Evolutionary conservation across 2,113 vertebrate species (phyloP).

Genomic region (Pagrus major): DNA sequence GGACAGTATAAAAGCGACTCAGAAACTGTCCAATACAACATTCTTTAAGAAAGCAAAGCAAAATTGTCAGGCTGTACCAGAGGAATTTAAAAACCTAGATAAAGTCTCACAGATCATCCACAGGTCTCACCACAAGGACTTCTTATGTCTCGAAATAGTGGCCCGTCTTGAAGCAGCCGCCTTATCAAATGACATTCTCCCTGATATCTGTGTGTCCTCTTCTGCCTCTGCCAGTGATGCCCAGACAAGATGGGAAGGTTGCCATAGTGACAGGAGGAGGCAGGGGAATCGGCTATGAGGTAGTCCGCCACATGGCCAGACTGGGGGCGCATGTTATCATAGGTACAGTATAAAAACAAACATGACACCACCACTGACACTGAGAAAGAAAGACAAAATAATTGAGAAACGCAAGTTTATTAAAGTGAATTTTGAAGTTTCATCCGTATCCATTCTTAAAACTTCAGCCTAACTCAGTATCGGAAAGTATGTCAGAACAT

Average conservation of each 20-base stretch:
- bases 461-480: no score
- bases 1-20: not conserved
- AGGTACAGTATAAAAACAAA: slow-evolving; percentile 85
- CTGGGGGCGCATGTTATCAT: slow-evolving; percentile 91
- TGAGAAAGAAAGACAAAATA: not conserved
- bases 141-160: slow-evolving; percentile 25
- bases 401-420: not conserved
- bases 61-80: no score
- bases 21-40: no score
- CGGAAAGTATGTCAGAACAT: not conserved
- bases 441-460: no score
- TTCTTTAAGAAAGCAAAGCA: not conserved
- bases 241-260: slow-evolving; percentile 88
- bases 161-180: slow-evolving; percentile 9
- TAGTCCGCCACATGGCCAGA: slow-evolving; percentile 85
- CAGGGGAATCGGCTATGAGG: slow-evolving; percentile 89
- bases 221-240: slow-evolving; percentile 83
- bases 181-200: slow-evolving; percentile 61
- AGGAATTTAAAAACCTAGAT: not conserved
- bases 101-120: not conserved
- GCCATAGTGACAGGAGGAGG: slow-evolving; percentile 92
- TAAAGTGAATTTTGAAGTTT: not conserved
- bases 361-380: slow-evolving; percentile 45
- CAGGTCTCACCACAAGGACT: not conserved
- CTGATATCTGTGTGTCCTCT: slow-evolving; percentile 72